Base-by-base conservation (phyloP, 2,113 vertebrate genomes). In the Osmerus mordax region DNA sequence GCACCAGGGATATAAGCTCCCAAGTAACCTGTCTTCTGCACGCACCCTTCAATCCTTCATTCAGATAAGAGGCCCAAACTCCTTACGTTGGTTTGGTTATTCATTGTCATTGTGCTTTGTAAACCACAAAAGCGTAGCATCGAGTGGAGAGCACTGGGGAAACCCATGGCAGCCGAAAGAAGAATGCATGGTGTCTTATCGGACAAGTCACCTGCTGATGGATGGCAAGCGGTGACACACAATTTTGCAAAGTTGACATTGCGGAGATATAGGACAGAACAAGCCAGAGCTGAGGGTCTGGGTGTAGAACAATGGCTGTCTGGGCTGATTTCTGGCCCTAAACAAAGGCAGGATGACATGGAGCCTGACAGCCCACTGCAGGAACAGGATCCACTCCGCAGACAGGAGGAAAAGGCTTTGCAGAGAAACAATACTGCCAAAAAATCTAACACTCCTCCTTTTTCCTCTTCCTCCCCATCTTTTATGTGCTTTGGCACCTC, bases 261-360 rank as follows among this genome's bases (percentile, higher is more conserved):
- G 71, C 69, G 71, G 72, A 69, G 73, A 82, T 81, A 75, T 76
- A 67, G 82, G 71, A 68, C 76, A 65, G 71, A 83, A 32, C 78
- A 75, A 70, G 75, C 74, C 77, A 76, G 76, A 84, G 84, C 81
- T 77, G 82, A 64, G 75, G 75, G 84, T 83, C 65, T 76, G 75
- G 63, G 77, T n/a, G 58, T n/a, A 72, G 78, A 91, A 90, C 88
- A 91, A 88, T 89, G 77, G 84, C 55, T 69, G 82, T 72, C 82
- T 81, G 84, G 72, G 78, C 79, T 60, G 85, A 81, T 83, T 87
- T 88, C 79, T 86, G 80, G 78, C 71, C 78, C 63, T 64, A 64
- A 87, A 91, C 90, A 91, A 91, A 89, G 77, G 81, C 90, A 91
- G 90, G 90, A 90, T 91, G 90, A 88, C 90, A 89, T 71, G 72